A percentile compares a stretch with the other conserved stretches of the same genome.
phyloP scores from a whole-genome alignment of 2,888 invertebrate genomes.

The Agriopis aurantiaria region DNA sequence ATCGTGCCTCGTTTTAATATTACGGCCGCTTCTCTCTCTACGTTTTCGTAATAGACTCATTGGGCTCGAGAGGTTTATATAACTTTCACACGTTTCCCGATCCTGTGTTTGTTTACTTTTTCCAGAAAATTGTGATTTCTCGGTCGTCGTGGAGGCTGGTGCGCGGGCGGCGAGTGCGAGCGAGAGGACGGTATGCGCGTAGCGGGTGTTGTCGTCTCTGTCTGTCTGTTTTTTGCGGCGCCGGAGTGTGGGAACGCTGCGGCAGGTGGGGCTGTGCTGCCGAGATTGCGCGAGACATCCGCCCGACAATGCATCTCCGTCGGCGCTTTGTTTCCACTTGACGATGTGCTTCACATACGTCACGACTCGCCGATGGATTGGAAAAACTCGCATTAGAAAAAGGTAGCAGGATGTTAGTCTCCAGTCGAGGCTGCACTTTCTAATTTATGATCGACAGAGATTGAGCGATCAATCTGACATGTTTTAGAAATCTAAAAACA shows the following conservation, averaged over 20 bases:
- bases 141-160: conserved; percentile 68
- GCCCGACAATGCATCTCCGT: conserved; percentile 83
- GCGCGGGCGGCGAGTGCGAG: conserved; percentile 76
- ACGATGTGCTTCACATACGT: conserved; percentile 76
- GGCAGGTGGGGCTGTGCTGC: conserved; percentile 85
- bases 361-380: conserved; percentile 64
- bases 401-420: conserved; percentile 34
- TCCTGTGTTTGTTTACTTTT: conserved; percentile 65
- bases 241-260: conserved; percentile 85
- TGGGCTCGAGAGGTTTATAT: conserved; percentile 68
- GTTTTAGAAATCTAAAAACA: conserved; percentile 18
- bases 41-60: conserved; percentile 81
- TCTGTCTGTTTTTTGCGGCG: conserved; percentile 84
- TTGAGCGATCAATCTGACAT: conserved; percentile 9
- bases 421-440: conserved; percentile 24
- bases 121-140: conserved; percentile 76
- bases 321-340: conserved; percentile 77
- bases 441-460: conserved; percentile 25
- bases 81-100: conserved; percentile 52
- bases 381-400: conserved; percentile 61
- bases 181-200: conserved; percentile 67
- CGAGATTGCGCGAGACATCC: conserved; percentile 85
- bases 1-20: conserved; percentile 76
- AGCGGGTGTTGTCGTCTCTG: conserved; percentile 63
- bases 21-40: conserved; percentile 74